Evolutionary conservation across 1,140 invertebrate genomes (phyloP).

Genomic region (Anthonomus grandis): DNA sequence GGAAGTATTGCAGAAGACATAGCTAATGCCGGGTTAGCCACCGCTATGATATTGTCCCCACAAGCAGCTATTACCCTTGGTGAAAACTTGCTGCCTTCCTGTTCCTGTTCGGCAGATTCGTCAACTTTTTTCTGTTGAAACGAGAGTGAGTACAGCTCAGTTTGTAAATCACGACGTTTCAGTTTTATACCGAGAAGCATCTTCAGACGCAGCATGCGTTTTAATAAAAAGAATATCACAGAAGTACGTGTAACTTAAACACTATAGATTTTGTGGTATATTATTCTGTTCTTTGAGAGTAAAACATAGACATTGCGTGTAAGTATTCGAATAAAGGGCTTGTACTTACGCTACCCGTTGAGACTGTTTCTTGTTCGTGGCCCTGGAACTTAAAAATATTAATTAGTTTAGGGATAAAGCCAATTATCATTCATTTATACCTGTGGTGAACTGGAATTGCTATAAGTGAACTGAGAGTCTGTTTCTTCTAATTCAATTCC

Average conservation of each 20-base stretch:
- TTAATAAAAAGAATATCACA: neutral
- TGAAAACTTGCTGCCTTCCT: constrained; percentile 52
- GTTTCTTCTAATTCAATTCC: constrained; percentile 64
- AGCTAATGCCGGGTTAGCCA: constrained; percentile 77
- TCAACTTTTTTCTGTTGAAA: constrained; percentile 44
- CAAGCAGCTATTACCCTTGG: constrained; percentile 73
- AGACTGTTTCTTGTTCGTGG: constrained; percentile 14
- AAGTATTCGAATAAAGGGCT: constrained; percentile 20
- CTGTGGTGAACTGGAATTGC: constrained; percentile 69
- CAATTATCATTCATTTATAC: constrained; percentile 40
- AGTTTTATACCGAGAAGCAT: neutral
- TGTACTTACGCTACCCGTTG: constrained; percentile 21
- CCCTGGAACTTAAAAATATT: constrained; percentile 17
- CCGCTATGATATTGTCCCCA: constrained; percentile 82
- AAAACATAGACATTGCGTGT: constrained; percentile 18
- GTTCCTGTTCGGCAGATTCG: constrained; percentile 52
- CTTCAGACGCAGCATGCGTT: too few species aligned
- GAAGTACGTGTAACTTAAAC: neutral
- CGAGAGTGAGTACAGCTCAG: neutral
- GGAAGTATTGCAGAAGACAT: constrained; percentile 52
- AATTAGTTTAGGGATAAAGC: too few species aligned
- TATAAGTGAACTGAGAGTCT: constrained; percentile 71
- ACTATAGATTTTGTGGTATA: neutral
- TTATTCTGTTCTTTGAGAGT: neutral
- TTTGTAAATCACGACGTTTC: neutral